Conservation (phyloP, 2,888 invertebrate genomes). For the Drosophila koepferae region DNA sequence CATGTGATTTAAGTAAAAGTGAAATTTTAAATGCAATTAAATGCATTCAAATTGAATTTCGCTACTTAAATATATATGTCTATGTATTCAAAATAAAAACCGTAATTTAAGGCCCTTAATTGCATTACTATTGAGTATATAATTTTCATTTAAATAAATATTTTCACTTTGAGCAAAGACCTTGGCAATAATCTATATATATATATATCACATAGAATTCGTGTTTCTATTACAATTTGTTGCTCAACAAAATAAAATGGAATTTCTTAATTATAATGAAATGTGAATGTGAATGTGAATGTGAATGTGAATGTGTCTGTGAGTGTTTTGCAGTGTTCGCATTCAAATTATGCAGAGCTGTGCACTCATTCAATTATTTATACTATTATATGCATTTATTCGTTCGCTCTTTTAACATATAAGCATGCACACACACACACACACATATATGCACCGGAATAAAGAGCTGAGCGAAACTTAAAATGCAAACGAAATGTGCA, state of each 20-base stretch:
- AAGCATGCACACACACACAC: background rate
- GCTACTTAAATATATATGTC: background rate
- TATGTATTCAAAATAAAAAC: background rate
- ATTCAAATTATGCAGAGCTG: constrained; percentile 35
- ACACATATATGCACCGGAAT: constrained; percentile 11
- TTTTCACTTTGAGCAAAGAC: background rate
- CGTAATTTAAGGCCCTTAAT: background rate
- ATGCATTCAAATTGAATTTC: constrained; percentile 1
- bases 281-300: constrained; percentile 31
- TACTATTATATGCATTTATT: constrained; percentile 54
- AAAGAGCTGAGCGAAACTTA: constrained; percentile 50
- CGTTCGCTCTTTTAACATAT: constrained; percentile 41
- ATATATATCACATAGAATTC: background rate
- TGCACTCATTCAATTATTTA: constrained; percentile 61
- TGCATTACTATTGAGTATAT: background rate
- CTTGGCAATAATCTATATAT: background rate
- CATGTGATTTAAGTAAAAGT: background rate
- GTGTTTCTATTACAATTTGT: constrained; percentile 22
- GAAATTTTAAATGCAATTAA: constrained; percentile 1
- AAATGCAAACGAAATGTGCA: constrained; percentile 67
- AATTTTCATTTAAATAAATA: background rate
- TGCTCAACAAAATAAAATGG: constrained; percentile 24
- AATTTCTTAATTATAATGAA: constrained; percentile 51
- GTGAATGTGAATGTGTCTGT: constrained; percentile 27
- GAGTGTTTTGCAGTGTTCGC: constrained; percentile 25